Evolutionary conservation across 2,113 vertebrate genomes (phyloP).

Genomic region (Lasiurus borealis): DNA sequence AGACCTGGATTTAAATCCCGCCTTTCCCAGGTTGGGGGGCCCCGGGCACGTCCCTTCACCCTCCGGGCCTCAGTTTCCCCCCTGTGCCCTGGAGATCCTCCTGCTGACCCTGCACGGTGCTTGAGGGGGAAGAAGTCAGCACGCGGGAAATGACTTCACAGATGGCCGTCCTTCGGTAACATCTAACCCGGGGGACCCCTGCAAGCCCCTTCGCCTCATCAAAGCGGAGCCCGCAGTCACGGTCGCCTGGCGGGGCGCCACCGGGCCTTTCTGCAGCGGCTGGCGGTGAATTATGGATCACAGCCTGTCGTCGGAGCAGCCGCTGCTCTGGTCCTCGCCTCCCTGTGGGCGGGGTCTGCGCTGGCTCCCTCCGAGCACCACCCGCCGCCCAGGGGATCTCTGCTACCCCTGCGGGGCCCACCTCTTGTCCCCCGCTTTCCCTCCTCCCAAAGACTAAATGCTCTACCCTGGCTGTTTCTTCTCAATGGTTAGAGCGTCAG

Average conservation of each 20-base stretch:
- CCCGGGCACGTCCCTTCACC: not conserved
- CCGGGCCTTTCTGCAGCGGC: constrained; percentile 57
- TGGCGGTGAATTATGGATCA: constrained; percentile 69
- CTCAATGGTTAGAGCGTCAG: too few species aligned
- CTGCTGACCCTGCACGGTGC: not conserved
- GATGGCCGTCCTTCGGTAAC: constrained; percentile 22
- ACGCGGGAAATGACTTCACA: not conserved
- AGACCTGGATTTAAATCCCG: not conserved
- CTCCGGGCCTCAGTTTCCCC: constrained; percentile 8
- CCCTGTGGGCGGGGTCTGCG: not conserved
- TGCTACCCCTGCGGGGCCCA: not conserved
- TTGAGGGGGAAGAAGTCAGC: not conserved
- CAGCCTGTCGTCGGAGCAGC: not conserved
- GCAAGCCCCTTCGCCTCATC: constrained; percentile 63
- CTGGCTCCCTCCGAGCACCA: not conserved
- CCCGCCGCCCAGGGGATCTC: not conserved
- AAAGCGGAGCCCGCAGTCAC: constrained; percentile 59
- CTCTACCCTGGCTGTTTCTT: not conserved
- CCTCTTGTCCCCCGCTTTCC: not conserved
- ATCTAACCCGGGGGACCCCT: not conserved
- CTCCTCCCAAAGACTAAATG: not conserved
- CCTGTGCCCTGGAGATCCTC: not conserved
- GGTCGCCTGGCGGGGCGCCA: constrained; percentile 6
- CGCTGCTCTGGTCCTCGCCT: not conserved
- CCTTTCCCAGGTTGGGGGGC: not conserved